Evolutionary conservation across 1,140 invertebrate species (phyloP).

Genomic region (Drosophila sucinea): DNA sequence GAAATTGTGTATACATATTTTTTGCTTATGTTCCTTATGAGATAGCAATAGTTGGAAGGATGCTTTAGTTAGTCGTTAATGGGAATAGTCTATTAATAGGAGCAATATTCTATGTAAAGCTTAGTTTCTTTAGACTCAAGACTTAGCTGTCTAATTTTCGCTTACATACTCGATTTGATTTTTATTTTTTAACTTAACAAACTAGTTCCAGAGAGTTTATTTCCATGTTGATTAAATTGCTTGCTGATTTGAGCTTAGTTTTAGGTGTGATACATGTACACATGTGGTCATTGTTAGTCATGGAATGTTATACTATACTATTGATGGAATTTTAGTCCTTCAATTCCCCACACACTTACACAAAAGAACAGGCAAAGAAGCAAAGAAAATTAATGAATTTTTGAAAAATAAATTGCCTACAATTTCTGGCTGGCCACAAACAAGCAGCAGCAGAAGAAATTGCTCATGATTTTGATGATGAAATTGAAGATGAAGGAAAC

Average conservation of each 20-base stretch:
- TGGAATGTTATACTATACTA: background rate
- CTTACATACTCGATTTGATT: no score
- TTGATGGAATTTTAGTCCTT: background rate
- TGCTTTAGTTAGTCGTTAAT: no score
- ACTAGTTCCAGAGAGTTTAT: background rate
- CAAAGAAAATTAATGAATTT: conserved; percentile 54
- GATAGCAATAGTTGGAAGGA: no score
- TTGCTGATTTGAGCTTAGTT: background rate
- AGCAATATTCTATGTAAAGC: no score
- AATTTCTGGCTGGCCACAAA: conserved; percentile 24
- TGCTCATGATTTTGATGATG: background rate
- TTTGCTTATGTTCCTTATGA: no score
- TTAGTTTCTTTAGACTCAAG: no score
- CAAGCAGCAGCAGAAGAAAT: conserved; percentile 14
- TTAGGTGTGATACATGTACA: background rate
- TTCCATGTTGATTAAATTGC: background rate
- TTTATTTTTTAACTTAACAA: no score
- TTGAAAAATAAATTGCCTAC: conserved; percentile 57
- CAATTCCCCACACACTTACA: background rate
- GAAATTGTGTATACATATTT: no score
- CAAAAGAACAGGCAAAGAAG: background rate
- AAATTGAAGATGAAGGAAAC: conserved; percentile 7
- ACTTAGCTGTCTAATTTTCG: no score
- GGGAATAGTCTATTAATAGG: no score
- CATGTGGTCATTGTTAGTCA: background rate